phyloP scores from a whole-genome alignment of 1,140 invertebrate genomes.

The Sarcophaga bullata region DNA sequence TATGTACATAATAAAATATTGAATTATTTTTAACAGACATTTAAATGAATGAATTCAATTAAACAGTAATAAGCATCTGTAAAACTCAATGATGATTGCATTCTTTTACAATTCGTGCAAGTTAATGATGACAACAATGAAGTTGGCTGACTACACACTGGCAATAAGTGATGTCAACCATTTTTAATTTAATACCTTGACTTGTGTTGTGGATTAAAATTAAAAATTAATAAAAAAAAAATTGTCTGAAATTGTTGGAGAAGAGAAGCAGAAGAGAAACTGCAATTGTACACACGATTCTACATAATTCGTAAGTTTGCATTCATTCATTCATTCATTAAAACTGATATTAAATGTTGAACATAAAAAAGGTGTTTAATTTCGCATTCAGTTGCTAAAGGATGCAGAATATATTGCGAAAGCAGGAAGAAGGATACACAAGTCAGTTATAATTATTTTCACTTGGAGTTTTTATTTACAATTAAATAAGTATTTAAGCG shows the following conservation, averaged over 20 bases:
- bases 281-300: too few species aligned
- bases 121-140: slow-evolving; percentile 4
- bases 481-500: too few species aligned
- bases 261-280: too few species aligned
- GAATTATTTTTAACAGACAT: neutral
- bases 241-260: too few species aligned
- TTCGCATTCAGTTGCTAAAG: neutral
- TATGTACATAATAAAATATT: neutral
- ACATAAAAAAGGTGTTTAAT: slow-evolving; percentile 1
- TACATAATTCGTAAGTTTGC: too few species aligned
- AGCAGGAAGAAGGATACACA: neutral
- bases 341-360: slow-evolving; percentile 1
- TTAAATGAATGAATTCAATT: neutral
- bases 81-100: neutral
- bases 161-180: slow-evolving; percentile 29
- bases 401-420: neutral
- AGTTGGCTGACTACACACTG: neutral
- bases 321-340: slow-evolving; percentile 1
- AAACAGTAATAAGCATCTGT: neutral
- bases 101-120: neutral
- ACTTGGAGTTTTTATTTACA: too few species aligned
- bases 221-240: too few species aligned
- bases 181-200: neutral
- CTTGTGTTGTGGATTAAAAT: neutral
- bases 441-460: neutral